Conservation (phyloP, 2,797 vertebrate species). For the Protonibea diacanthus region DNA sequence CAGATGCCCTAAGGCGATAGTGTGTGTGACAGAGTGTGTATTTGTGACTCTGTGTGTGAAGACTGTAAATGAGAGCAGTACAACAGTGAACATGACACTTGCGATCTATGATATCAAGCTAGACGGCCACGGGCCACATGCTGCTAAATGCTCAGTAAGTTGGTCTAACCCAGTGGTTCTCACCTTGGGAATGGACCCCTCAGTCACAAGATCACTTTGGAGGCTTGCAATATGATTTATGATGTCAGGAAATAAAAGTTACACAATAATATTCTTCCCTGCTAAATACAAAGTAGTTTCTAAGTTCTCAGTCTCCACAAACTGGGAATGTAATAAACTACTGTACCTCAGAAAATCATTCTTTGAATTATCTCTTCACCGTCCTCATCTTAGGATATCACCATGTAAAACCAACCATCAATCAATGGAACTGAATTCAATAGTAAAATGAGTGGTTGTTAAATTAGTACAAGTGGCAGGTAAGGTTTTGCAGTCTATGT, state of each 20-base stretch:
- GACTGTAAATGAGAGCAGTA: slow-evolving; percentile 60
- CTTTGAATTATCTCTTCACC: neutral
- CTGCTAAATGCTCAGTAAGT: slow-evolving; percentile 42
- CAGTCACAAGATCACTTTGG: slow-evolving; percentile 4
- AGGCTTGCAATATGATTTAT: neutral
- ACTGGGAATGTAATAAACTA: neutral
- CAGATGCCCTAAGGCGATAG: slow-evolving; percentile 61
- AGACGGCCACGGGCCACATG: slow-evolving; percentile 31
- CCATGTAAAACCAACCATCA: neutral
- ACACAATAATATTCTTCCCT: neutral
- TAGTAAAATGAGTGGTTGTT: neutral
- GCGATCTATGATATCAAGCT: slow-evolving; percentile 51
- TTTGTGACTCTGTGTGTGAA: slow-evolving; percentile 42
- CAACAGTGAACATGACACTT: slow-evolving; percentile 53
- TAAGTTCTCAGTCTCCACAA: neutral
- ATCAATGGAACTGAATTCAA: neutral
- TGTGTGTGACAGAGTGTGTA: slow-evolving; percentile 52
- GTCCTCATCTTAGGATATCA: neutral
- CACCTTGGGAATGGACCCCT: neutral
- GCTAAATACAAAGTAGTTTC: neutral
- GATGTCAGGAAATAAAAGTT: neutral
- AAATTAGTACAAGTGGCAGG: neutral
- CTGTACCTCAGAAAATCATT: neutral
- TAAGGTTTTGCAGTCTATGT: neutral
- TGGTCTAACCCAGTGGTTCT: slow-evolving; percentile 35